Conservation (phyloP, 2,888 invertebrate genomes). For the Phanerotoma sp. region DNA sequence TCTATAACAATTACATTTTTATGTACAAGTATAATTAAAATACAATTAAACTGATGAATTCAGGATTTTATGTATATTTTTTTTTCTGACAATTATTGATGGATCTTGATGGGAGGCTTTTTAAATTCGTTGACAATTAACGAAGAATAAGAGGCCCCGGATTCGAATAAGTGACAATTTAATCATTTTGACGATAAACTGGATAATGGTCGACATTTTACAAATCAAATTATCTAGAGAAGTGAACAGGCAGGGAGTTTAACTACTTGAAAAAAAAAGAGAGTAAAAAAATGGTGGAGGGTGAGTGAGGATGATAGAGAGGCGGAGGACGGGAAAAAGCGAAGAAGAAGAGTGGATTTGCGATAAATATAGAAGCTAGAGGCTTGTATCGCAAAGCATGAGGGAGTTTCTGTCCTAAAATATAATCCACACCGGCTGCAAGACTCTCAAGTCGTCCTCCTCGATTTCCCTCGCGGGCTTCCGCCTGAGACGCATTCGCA, state of each 20-base stretch:
- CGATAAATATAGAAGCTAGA: not conserved
- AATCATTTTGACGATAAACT: not conserved
- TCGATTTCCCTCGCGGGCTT: slow-evolving; percentile 16
- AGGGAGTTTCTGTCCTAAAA: slow-evolving; percentile 1
- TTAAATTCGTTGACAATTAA: not conserved
- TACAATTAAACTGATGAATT: too few species aligned
- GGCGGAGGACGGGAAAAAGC: too few species aligned
- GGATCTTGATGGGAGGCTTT: too few species aligned
- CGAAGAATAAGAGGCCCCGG: not conserved
- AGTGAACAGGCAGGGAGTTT: too few species aligned
- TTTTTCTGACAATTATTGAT: too few species aligned
- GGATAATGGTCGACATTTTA: not conserved
- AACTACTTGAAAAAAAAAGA: too few species aligned
- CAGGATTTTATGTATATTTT: not conserved
- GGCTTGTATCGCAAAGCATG: not conserved
- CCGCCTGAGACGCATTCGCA: slow-evolving; percentile 5
- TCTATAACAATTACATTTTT: not conserved
- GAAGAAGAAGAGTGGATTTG: too few species aligned
- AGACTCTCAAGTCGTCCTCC: slow-evolving; percentile 2
- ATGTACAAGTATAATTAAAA: too few species aligned
- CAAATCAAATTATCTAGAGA: too few species aligned
- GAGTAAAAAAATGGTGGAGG: too few species aligned
- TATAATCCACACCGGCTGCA: slow-evolving; percentile 1
- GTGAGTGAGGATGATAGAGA: too few species aligned
- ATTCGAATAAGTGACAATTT: not conserved